phyloP scores from a whole-genome alignment of 2,797 vertebrate species.

The Podarcis siculus region DNA sequence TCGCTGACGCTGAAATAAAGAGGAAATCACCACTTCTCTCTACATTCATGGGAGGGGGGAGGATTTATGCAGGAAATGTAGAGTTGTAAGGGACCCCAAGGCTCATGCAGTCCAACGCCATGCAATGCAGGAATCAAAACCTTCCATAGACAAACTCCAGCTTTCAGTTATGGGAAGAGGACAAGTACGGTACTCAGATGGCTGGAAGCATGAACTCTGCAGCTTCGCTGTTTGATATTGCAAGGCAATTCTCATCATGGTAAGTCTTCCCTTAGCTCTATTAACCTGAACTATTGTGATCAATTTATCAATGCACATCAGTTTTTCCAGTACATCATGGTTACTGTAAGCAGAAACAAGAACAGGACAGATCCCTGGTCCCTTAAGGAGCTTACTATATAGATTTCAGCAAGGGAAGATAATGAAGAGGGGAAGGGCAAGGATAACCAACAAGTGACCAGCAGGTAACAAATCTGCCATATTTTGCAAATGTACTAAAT shows the following conservation, averaged over 20 bases:
- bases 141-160: background rate
- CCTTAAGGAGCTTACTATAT: background rate
- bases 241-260: background rate
- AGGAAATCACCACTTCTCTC: background rate
- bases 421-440: background rate
- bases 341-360: background rate
- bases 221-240: background rate
- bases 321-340: background rate
- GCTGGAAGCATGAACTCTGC: background rate
- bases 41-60: too few species aligned
- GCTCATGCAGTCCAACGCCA: too few species aligned
- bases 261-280: background rate
- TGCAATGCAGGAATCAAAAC: too few species aligned
- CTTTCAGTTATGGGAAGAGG: background rate
- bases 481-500: background rate
- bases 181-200: background rate
- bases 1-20: background rate
- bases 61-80: background rate
- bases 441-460: background rate
- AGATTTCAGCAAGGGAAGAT: background rate
- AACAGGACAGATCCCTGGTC: background rate
- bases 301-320: too few species aligned
- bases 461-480: background rate
- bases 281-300: background rate
- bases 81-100: too few species aligned